Evolutionary conservation across 2,113 vertebrate genomes (phyloP).

Genomic region (Haplochromis burtoni): DNA sequence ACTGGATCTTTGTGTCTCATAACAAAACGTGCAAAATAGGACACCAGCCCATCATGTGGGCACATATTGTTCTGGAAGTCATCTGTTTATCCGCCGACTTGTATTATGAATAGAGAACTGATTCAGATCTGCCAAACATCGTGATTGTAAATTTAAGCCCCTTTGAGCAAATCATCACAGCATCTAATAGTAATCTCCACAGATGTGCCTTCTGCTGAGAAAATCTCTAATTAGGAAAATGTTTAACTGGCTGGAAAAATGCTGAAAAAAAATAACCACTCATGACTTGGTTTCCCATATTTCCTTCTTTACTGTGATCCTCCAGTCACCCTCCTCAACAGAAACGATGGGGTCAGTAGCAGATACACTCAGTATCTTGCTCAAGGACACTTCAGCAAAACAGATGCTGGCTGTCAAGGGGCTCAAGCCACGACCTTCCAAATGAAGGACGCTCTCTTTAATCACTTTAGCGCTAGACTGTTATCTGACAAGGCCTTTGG

Average conservation of each 20-base stretch:
- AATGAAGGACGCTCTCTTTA: background rate
- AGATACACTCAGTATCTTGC: background rate
- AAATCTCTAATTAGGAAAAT: constrained; percentile 22
- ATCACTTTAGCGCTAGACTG: background rate
- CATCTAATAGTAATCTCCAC: constrained; percentile 4
- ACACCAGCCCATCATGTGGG: background rate
- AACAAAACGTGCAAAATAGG: background rate
- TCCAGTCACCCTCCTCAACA: background rate
- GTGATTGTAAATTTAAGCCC: constrained; percentile 13
- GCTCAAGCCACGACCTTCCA: background rate
- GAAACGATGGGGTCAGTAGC: background rate
- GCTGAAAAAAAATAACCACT: background rate
- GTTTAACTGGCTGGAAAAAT: background rate
- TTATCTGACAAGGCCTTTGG: background rate
- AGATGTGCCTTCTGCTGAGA: background rate
- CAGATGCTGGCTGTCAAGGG: background rate
- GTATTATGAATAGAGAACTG: background rate
- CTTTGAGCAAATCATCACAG: background rate
- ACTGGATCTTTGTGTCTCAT: background rate
- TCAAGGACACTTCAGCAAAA: constrained; percentile 26
- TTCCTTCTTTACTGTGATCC: background rate
- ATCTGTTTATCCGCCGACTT: background rate
- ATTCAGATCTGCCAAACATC: background rate
- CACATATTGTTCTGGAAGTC: background rate
- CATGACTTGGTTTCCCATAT: background rate